Conservation (phyloP, 2,113 vertebrate genomes). For the Collichthys lucidus region DNA sequence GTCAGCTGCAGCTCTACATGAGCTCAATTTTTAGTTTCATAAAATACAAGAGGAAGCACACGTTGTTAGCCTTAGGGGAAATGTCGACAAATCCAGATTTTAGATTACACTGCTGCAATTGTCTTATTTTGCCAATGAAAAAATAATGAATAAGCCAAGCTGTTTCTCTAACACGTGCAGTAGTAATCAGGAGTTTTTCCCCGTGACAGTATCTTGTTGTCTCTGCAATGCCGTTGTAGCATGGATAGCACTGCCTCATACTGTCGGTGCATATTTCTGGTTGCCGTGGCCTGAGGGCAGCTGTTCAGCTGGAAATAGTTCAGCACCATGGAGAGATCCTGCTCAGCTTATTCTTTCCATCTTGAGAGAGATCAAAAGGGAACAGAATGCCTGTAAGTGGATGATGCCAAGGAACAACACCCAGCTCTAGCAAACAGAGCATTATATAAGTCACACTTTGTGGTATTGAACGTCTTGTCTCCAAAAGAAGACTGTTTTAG, state of each 20-base stretch:
- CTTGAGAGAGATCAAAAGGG: slow-evolving; percentile 69
- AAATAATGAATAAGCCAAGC: not conserved
- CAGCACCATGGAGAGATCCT: slow-evolving; percentile 76
- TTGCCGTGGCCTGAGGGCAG: slow-evolving; percentile 67
- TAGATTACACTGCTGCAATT: not conserved
- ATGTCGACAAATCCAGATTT: not conserved
- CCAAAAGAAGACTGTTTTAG: slow-evolving; percentile 14
- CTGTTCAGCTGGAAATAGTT: slow-evolving; percentile 75
- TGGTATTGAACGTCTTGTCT: slow-evolving; percentile 14
- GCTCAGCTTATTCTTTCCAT: slow-evolving; percentile 62
- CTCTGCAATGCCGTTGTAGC: slow-evolving; percentile 2
- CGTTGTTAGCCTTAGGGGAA: not conserved
- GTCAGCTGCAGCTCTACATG: not conserved
- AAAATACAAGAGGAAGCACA: not conserved
- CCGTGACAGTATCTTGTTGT: not conserved
- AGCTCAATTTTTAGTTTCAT: not conserved
- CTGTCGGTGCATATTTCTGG: slow-evolving; percentile 56
- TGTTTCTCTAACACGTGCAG: slow-evolving; percentile 9
- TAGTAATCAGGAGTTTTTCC: not conserved
- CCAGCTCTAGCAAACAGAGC: slow-evolving; percentile 36
- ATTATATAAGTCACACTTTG: slow-evolving; percentile 49
- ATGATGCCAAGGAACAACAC: slow-evolving; percentile 56
- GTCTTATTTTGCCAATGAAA: not conserved
- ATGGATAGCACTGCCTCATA: slow-evolving; percentile 5
- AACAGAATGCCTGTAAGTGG: slow-evolving; percentile 66